A percentile compares a stretch with the other conserved stretches of the same genome.
Conservation (phyloP, 2,888 invertebrate genomes). For the Eristalinus sepulchralis region DNA sequence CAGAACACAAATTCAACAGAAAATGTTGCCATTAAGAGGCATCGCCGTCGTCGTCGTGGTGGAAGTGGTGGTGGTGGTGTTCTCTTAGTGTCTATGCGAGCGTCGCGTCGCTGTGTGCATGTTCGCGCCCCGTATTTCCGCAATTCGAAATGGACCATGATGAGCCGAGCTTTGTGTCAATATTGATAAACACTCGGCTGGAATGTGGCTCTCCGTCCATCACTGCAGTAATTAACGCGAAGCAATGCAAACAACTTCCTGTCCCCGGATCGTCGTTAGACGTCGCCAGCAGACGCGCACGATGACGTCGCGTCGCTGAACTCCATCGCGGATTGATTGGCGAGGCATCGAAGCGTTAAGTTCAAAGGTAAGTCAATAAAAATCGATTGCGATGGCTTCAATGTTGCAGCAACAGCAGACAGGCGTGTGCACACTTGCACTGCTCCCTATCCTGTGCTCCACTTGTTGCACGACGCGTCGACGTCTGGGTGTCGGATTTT, state of each 20-base stretch:
- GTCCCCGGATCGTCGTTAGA: constrained; percentile 6
- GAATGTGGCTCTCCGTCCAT: neutral
- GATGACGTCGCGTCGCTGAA: neutral
- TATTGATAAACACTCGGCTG: constrained; percentile 67
- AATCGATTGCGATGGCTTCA: constrained; percentile 17
- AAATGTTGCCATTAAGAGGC: constrained; percentile 39
- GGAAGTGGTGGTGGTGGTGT: neutral
- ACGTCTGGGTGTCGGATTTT: constrained; percentile 38
- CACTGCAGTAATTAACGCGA: constrained; percentile 38
- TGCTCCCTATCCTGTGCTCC: neutral
- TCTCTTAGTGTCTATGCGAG: constrained; percentile 11
- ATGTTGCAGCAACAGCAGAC: constrained; percentile 63
- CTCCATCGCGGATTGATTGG: constrained; percentile 32
- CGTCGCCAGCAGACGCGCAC: neutral
- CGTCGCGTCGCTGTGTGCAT: neutral
- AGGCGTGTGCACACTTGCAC: neutral
- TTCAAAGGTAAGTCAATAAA: constrained; percentile 60
- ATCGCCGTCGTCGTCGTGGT: neutral
- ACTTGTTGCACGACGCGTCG: neutral
- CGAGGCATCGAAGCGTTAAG: constrained; percentile 20
- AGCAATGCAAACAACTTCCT: constrained; percentile 57
- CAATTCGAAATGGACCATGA: constrained; percentile 68
- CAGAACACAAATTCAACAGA: neutral
- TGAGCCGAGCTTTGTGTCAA: constrained; percentile 59
- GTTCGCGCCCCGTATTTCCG: constrained; percentile 59